Evolutionary conservation across 2,888 invertebrate species (phyloP).

Genomic region (Bugulina stolonifera): DNA sequence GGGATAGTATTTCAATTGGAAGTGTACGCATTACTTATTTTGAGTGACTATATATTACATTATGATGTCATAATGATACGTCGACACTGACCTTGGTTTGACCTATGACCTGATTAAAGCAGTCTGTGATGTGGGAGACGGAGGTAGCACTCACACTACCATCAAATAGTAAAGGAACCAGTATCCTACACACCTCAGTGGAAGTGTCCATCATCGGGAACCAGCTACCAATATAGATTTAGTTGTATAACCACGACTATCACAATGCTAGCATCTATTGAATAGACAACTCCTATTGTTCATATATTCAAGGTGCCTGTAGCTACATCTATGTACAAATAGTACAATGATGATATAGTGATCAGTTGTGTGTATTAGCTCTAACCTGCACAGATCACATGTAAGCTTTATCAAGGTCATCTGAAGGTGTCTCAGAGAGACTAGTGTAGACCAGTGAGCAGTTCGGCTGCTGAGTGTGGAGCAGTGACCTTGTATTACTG

Average conservation of each 20-base stretch:
- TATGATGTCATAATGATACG: background rate
- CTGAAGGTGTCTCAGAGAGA: constrained; percentile 19
- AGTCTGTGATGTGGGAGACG: background rate
- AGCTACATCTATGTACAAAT: too few species aligned
- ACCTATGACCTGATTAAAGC: constrained; percentile 12
- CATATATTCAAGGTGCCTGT: too few species aligned
- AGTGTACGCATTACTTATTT: too few species aligned
- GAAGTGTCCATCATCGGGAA: constrained; percentile 13
- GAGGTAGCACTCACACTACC: background rate
- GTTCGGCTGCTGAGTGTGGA: background rate
- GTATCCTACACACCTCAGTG: background rate
- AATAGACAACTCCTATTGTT: too few species aligned
- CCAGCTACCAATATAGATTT: constrained; percentile 13
- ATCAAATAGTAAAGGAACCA: constrained; percentile 13
- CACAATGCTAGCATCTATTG: too few species aligned
- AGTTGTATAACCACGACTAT: too few species aligned
- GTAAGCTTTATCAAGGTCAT: background rate
- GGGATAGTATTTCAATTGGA: too few species aligned
- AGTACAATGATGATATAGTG: too few species aligned
- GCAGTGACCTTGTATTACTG: constrained; percentile 14
- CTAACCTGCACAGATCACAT: constrained; percentile 23
- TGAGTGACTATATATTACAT: background rate
- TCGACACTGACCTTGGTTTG: background rate
- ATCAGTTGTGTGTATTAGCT: too few species aligned
- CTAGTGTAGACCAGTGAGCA: constrained; percentile 6